phyloP scores from a whole-genome alignment of 2,113 vertebrate species.

The Alethe castanea region DNA sequence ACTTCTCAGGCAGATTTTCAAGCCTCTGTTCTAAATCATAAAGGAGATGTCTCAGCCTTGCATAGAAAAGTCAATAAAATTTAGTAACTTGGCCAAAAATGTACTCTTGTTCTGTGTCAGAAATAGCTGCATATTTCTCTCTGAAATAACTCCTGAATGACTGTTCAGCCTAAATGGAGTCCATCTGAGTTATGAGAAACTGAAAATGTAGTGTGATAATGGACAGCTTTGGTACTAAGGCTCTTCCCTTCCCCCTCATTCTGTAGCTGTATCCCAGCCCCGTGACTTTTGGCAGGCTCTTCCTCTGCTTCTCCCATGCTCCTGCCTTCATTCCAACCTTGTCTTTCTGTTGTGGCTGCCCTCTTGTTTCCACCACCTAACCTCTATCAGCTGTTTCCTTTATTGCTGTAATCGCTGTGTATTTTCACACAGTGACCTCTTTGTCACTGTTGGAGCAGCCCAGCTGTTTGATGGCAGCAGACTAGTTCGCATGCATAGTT shows the following conservation, averaged over 20 bases:
- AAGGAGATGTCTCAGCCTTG: not conserved
- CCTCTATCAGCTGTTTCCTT: constrained; percentile 60
- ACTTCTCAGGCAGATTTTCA: not conserved
- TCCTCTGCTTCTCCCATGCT: not conserved
- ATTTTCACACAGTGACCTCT: constrained; percentile 47
- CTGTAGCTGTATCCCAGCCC: not conserved
- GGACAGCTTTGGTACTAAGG: not conserved
- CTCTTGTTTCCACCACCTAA: constrained; percentile 29
- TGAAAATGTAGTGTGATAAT: not conserved
- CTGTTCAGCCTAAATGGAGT: not conserved
- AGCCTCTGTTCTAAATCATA: not conserved
- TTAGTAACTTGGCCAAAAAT: not conserved
- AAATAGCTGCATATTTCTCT: not conserved
- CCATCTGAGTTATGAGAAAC: not conserved
- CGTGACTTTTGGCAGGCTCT: not conserved
- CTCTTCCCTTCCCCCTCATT: not conserved
- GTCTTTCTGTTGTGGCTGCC: constrained; percentile 31
- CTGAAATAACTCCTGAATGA: not conserved
- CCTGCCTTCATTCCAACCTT: constrained; percentile 31
- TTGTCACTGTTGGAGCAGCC: constrained; percentile 28
- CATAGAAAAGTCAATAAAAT: not conserved
- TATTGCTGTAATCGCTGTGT: constrained; percentile 34
- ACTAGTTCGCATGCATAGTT: not conserved
- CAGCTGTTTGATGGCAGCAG: constrained; percentile 18
- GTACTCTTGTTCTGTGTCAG: not conserved